Conservation (phyloP, 2,797 vertebrate species). For the Mus caroli region DNA sequence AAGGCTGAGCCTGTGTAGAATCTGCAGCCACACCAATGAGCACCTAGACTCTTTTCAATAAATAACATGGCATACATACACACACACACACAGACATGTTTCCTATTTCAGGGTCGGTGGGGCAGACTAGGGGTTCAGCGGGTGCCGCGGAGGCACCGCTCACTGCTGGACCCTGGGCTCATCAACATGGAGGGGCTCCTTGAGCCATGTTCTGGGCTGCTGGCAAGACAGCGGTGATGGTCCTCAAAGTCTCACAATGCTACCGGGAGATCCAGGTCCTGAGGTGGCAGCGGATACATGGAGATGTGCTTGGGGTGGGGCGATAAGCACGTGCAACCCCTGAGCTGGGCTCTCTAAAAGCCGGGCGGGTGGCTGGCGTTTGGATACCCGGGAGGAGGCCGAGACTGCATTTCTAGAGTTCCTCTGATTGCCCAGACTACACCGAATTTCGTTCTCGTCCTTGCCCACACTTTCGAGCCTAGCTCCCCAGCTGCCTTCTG, state of each 20-base stretch:
- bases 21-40: constrained; percentile 52
- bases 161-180: neutral
- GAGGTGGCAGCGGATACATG: rapidly evolving
- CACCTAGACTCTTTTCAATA: constrained; percentile 83
- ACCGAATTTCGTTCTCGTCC: no score
- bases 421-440: neutral
- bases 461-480: neutral
- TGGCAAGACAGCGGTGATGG: neutral
- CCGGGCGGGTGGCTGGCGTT: no score
- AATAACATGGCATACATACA: constrained; percentile 72
- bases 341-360: neutral
- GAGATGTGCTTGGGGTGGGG: neutral
- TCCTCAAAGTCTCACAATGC: neutral
- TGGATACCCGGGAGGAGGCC: neutral
- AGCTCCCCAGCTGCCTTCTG: neutral
- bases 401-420: neutral
- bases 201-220: neutral
- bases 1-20: neutral
- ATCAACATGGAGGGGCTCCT: neutral
- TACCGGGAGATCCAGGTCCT: neutral
- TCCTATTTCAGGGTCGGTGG: neutral
- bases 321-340: neutral
- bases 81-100: neutral
- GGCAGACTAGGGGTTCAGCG: neutral
- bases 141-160: rapidly evolving